Evolutionary conservation across 2,888 invertebrate genomes (phyloP), one percentile per base, ranked within the genome.

Genomic region (Sthenelais limicola): DNA sequence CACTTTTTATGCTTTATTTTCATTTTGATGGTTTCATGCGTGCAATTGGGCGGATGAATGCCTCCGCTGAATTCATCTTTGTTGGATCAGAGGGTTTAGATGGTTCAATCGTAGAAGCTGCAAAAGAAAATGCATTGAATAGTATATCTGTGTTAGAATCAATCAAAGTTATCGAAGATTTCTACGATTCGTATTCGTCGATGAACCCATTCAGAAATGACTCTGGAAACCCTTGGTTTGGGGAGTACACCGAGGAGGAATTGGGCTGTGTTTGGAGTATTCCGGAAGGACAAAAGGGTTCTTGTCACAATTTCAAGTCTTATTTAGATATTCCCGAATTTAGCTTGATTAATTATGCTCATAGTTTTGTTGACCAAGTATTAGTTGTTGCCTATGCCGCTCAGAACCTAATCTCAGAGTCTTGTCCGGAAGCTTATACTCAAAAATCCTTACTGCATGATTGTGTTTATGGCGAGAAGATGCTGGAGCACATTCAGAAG

Each of bases 301-400:
- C 52, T 1, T 69, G 69, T n/a, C 32, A 52, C 15, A 33, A 33
- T n/a, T 69, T 33, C 38, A 69, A 51, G 24, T 24, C 30, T n/a
- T 35, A 62, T 32, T n/a, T 28, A 18, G 70, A 69, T 24, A 38
- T 73, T 9, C 73, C 73, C 2, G 66, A 62, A n/a, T 78, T 76
- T 51, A 48, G 51, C 43, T 74, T 70, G 15, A 73, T 73, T 51
- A 74, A 71, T 12, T 74, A 76, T 7, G 73, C 73, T 21, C 68
- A 74, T 15, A 70, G 74, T 26, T 71, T 73, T 24, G 79, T 80
- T 21, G 84, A 84, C 58, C 78, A 79, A 24, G 80, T 83, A 0
- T 79, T 78, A 66, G 80, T 80, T 0, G 78, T 79, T 51, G 83
- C 82, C 3, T 71, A 77, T 66, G 82, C 82, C 0, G 43, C 82